Evolutionary conservation across 2,888 invertebrate genomes (phyloP).

Genomic region (Melipona beecheii): DNA sequence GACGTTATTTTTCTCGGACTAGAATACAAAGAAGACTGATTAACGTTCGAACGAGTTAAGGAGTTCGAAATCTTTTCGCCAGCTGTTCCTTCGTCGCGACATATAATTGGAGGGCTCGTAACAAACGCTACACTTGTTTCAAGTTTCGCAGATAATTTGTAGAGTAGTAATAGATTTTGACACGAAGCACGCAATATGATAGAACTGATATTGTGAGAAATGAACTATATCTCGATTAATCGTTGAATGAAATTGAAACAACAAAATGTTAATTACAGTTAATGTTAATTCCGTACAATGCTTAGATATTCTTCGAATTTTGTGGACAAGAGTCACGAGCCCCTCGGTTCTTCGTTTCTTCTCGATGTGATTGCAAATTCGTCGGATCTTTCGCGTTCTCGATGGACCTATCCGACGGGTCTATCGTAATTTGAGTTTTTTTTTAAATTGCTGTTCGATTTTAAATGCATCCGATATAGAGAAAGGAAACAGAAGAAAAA

Average conservation of each 20-base stretch:
- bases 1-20: conserved; percentile 64
- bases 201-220: not conserved
- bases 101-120: not conserved
- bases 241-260: not conserved
- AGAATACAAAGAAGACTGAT: conserved; percentile 56
- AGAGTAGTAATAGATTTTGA: not conserved
- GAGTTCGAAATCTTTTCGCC: conserved; percentile 41
- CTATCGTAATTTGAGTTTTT: conserved; percentile 11
- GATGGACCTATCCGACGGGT: not conserved
- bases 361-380: conserved; percentile 64
- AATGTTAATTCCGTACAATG: not conserved
- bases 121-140: not conserved
- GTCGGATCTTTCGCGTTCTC: not conserved
- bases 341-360: not conserved
- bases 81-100: not conserved
- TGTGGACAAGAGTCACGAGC: not conserved
- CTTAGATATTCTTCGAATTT: not conserved
- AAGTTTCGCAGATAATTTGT: not conserved
- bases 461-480: conserved; percentile 7
- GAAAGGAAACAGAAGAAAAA: not conserved
- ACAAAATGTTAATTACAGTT: no score
- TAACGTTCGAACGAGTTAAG: conserved; percentile 39
- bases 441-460: conserved; percentile 19
- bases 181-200: not conserved
- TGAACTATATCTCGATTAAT: not conserved